These are phyloP conservation scores for Xiphophorus birchmanni DNA, from an alignment of 2,797 vertebrate genomes.

Conservation along the genomic window DNA sequence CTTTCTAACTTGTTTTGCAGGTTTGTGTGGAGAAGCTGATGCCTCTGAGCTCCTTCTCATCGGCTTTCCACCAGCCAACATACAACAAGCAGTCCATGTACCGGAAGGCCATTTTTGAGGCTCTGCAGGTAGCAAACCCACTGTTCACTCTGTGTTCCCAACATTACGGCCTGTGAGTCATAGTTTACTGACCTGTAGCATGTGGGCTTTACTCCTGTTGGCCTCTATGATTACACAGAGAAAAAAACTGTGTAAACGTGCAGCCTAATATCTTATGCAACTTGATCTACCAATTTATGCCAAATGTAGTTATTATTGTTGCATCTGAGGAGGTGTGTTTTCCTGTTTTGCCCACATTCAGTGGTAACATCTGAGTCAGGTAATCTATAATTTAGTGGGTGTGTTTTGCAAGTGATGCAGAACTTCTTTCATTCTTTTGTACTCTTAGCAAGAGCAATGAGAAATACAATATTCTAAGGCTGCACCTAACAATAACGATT, in stretches of 20 bases:
- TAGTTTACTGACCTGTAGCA: not conserved
- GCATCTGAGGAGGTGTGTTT: slow-evolving; percentile 50
- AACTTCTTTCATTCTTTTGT: not conserved
- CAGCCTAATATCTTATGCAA: slow-evolving; percentile 31
- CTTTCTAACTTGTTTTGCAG: slow-evolving; percentile 69
- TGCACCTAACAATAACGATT: too few species aligned
- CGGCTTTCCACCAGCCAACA: slow-evolving; percentile 90
- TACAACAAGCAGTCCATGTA: slow-evolving; percentile 95
- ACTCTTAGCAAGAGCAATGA: not conserved
- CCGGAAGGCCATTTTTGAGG: slow-evolving; percentile 91
- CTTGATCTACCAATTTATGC: slow-evolving; percentile 11
- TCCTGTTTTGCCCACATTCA: slow-evolving; percentile 34
- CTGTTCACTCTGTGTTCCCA: not conserved
- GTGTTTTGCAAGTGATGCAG: slow-evolving; percentile 10
- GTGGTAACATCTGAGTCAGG: slow-evolving; percentile 27
- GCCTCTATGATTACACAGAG: slow-evolving; percentile 1
- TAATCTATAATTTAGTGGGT: slow-evolving; percentile 24
- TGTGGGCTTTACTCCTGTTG: not conserved
- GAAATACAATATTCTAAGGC: not conserved
- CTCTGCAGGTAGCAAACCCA: slow-evolving; percentile 86
- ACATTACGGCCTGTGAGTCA: not conserved
- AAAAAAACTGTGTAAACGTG: slow-evolving; percentile 3
- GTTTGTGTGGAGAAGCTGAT: slow-evolving; percentile 94
- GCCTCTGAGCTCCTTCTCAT: slow-evolving; percentile 86
- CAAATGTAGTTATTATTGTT: slow-evolving; percentile 26